Base-by-base conservation (phyloP, 2,888 invertebrate species). In the Mythimna loreyi region DNA sequence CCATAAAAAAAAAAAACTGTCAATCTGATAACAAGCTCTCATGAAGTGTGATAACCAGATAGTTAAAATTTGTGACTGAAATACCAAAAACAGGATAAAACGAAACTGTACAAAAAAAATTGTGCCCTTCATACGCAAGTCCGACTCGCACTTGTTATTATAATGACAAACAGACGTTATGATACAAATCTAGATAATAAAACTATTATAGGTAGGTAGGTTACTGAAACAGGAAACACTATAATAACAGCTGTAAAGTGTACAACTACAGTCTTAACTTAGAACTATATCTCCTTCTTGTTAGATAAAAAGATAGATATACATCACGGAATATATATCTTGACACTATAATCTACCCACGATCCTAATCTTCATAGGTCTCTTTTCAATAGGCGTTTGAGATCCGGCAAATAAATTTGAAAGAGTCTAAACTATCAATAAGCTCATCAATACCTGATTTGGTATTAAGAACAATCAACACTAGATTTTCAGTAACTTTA, bases 181-280 rank as follows among this genome's bases (percentile, higher is more conserved):
- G 23, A 75, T 67, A 49, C 8, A 75, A 50, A 75, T 56, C 25
- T 75, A 33, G 21, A 75, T 50, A 40, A 1, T 40, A 67, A 66
- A 67, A 40, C 40, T 47, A 55, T 21, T n/a, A n/a, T n/a, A n/a
- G 28, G 28, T 28, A 28, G 21, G 40, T 11, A 16, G 16, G 47
- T 55, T 40, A 75, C 21, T 55, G 4, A 33, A 33, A 67, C 45
- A 30, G 69, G 57, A 68, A 53, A 76, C 40, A 67, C 75, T 47
- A 16, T 30, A 55, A 55, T 21, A 23, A n/a, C 16, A 55, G 8
- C 21, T 74, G 13, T 49, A 55, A 55, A 25, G 7, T 19, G 8
- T 53, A 40, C 6, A 67, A 47, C 13, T 23, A 49, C 13, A 19
- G 19, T 30, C 33, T n/a, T 30, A 33, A 19, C 33, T 19, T 52